These are phyloP conservation scores for Drosophila tanythrix DNA, from an alignment of 2,888 invertebrate species.

Conservation along the genomic window DNA sequence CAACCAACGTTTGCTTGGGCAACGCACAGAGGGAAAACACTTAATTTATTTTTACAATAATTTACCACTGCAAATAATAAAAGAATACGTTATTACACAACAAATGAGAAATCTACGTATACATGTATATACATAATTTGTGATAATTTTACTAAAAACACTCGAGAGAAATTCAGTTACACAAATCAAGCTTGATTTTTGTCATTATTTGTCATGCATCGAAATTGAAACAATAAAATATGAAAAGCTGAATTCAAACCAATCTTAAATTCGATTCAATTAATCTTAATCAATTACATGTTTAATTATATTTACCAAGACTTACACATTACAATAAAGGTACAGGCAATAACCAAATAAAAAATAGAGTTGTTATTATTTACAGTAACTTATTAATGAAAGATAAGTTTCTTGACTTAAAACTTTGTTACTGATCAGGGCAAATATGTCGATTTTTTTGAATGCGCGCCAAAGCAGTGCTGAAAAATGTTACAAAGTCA, in stretches of 20 bases:
- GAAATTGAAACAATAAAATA: constrained; percentile 60
- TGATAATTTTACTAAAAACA: constrained; percentile 70
- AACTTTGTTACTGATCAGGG: background rate
- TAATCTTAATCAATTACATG: constrained; percentile 14
- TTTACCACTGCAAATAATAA: constrained; percentile 56
- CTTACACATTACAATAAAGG: constrained; percentile 50
- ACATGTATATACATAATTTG: constrained; percentile 64
- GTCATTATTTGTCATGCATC: constrained; percentile 44
- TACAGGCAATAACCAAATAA: constrained; percentile 1
- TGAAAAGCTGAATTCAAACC: constrained; percentile 39
- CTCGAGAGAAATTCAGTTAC: constrained; percentile 35
- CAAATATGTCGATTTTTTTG: background rate
- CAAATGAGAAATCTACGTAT: constrained; percentile 46
- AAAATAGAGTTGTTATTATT: background rate
- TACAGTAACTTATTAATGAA: background rate
- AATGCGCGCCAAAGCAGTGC: constrained; percentile 9
- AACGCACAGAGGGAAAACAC: constrained; percentile 36
- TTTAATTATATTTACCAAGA: constrained; percentile 24
- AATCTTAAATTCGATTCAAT: constrained; percentile 12
- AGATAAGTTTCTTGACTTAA: background rate
- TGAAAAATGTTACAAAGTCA: background rate
- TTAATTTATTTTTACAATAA: constrained; percentile 64
- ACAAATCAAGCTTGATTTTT: constrained; percentile 32
- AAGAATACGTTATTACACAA: constrained; percentile 45
- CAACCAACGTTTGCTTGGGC: constrained; percentile 15